Conservation (phyloP, 1,140 invertebrate genomes). For the Physella acuta region DNA sequence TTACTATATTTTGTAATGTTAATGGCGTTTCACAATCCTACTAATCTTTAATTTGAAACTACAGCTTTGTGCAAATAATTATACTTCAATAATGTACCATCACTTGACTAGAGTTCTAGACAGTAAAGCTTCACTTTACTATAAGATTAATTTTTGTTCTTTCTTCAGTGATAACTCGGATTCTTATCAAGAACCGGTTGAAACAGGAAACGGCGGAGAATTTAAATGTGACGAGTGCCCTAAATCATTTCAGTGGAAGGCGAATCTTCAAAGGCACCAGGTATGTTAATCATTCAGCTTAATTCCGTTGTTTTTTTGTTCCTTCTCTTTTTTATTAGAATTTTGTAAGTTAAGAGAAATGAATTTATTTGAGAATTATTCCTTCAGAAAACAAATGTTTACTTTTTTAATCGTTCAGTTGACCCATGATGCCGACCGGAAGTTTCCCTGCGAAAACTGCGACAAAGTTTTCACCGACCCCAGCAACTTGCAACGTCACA, state of each 20-base stretch:
- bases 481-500: conserved; percentile 93
- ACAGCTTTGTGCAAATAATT: no score
- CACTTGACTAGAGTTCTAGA: no score
- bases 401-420: conserved; percentile 40
- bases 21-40: no score
- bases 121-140: no score
- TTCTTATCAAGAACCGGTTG: conserved; percentile 28
- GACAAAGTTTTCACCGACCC: conserved; percentile 92
- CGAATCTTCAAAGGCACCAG: conserved; percentile 79
- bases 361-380: no score
- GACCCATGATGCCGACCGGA: conserved; percentile 54
- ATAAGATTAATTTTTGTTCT: not conserved
- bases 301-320: no score
- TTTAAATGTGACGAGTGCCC: conserved; percentile 84
- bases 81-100: no score
- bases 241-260: conserved; percentile 78
- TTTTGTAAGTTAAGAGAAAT: no score
- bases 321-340: no score
- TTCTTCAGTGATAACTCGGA: conserved; percentile 26
- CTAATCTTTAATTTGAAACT: not conserved
- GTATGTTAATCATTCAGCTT: no score
- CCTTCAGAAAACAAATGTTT: no score
- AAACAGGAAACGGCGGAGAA: conserved; percentile 63
- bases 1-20: no score
- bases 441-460: conserved; percentile 93